Evolutionary conservation across 2,797 vertebrate genomes (phyloP), one percentile per base, ranked within the genome.

Genomic region (Sebastes jordani): DNA sequence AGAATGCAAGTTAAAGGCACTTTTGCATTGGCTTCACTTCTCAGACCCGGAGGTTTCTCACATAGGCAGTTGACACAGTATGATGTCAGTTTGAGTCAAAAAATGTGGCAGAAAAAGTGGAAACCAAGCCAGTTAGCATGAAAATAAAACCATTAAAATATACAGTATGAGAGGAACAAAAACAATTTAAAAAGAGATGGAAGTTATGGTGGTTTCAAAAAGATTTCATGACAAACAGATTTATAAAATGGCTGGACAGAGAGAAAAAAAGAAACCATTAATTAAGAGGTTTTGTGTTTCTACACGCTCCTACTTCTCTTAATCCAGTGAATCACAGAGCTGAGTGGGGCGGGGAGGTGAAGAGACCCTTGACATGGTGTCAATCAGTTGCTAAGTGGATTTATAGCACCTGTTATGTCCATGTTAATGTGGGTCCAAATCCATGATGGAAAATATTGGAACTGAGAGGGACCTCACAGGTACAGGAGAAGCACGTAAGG

Each of bases 321-420:
- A 59, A 70, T 70, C 16, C 23, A 70, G 42, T 62, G 38, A 23
- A 16, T 13, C 18, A 54, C 13, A 81, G 46, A 32, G 70, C 46
- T 1, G 22, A 60, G 27, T 23, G 34, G 27, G 0, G 7, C 0
- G 11, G n/a, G 9, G 30, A 22, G 60, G 32, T 46, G 30, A 75
- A 16, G 67, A 73, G 27, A 46, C 69, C 23, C n/a, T 71, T 76
- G 54, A 79, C 52, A 63, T 74, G 6, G 3, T 63, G 25, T 54
- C 49, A 46, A 16, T 77, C 61, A 63, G 38, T 62, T 71, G n/a
- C 25, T 75, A 72, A 83, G 30, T 60, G 69, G 14, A 78, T 32
- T n/a, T 36, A 25, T 4, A 22, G 36, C 60, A 27, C 11, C 42
- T 38, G n/a, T 54, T n/a, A 29, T 3, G 2, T 71, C 56, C n/a